Base-by-base conservation (phyloP, 1,140 invertebrate genomes). In the Asobara japonica region DNA sequence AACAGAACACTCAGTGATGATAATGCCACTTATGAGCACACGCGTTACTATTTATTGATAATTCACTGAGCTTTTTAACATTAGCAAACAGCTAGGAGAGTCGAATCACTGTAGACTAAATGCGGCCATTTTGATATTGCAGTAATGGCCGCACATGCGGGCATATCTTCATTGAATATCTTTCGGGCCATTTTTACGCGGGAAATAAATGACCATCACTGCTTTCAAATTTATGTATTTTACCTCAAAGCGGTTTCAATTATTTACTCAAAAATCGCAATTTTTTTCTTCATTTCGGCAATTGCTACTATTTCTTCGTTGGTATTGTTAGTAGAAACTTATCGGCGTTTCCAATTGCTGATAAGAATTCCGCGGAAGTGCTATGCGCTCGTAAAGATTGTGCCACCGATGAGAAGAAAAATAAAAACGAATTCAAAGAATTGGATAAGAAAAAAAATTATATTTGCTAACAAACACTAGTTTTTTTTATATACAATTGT, bases 81-180 rank as follows among this genome's bases (percentile, higher is more conserved):
- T 82, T 86, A 82, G 82, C 84, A 84, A 85, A 86, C 84, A 86
- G 78, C 80, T 83, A 85, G 86, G 83, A 86, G 71, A 69, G 72
- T 74, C 48, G 45, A 64, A 74, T 74, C 72, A 60, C 70, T 82
- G 80, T 76, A 81, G 80, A 84, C 82, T 86, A 84, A 87, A 84
- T 84, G 83, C 84, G 83, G 84, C 85, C 85, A 87, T 86, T 86
- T 87, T 87, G 80, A 78, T 85, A 66, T 56, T 56, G 51, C 11
- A 56, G 18, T 18, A 56, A 56, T 56, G 20, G 51, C 18, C 13
- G 20, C 0, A 56, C 22, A 10, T 69, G 27, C 25, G 27, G 48
- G 66, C 31, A 16, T 69, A 65, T 65, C 16, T 65, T n/a, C 61
- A 65, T 56, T 22, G 11, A 22, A 8, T 25, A 56, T 22, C 22